Conservation (phyloP, 1,140 invertebrate species). For the Dryas iulia region DNA sequence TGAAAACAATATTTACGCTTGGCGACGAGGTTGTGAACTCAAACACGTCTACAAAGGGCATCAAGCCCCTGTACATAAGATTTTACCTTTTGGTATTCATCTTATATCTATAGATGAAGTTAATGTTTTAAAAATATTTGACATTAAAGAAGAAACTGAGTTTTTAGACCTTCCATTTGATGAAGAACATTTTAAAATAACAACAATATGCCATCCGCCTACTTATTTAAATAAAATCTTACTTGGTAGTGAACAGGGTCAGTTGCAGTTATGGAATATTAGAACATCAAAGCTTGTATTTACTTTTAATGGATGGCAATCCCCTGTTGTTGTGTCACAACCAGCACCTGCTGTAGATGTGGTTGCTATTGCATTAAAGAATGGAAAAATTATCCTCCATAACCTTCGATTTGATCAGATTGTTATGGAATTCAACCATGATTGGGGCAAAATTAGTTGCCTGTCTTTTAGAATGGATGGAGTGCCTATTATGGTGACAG, state of each 20-base stretch:
- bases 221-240: slow-evolving; percentile 98
- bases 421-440: slow-evolving; percentile 93
- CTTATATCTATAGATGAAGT: slow-evolving; percentile 92
- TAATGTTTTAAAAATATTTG: slow-evolving; percentile 91
- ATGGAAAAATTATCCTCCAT: slow-evolving; percentile 92
- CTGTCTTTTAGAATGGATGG: slow-evolving; percentile 95
- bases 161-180: slow-evolving; percentile 87
- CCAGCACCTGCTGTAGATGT: slow-evolving; percentile 95
- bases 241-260: slow-evolving; percentile 94
- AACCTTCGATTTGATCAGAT: slow-evolving; percentile 94
- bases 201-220: slow-evolving; percentile 91
- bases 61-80: slow-evolving; percentile 84
- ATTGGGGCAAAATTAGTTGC: slow-evolving; percentile 93
- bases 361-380: slow-evolving; percentile 90
- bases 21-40: slow-evolving; percentile 92
- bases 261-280: slow-evolving; percentile 95
- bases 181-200: slow-evolving; percentile 87
- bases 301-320: slow-evolving; percentile 90
- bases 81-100: slow-evolving; percentile 94
- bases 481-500: slow-evolving; percentile 91
- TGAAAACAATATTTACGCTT: slow-evolving; percentile 90
- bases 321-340: slow-evolving; percentile 86
- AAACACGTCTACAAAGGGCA: slow-evolving; percentile 92
- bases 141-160: slow-evolving; percentile 88
- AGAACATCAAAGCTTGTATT: slow-evolving; percentile 89